A percentile compares a stretch with the other conserved stretches of the same genome.
These are phyloP conservation scores for Corydoras maculifer DNA, from an alignment of 2,113 vertebrate genomes.

Conservation along the genomic window DNA sequence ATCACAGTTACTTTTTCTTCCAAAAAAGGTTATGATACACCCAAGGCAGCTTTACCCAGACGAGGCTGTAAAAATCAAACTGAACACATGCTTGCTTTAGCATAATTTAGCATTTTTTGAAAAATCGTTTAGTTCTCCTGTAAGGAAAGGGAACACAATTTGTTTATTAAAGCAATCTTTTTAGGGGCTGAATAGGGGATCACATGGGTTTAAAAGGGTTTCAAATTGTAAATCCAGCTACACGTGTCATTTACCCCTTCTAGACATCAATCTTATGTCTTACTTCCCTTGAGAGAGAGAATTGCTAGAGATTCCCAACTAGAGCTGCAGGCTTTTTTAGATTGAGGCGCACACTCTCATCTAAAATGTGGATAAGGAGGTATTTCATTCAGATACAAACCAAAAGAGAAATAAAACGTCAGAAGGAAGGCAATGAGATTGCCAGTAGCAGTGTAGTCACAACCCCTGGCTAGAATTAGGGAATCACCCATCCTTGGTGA, in stretches of 20 bases:
- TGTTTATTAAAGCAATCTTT: slow-evolving; percentile 62
- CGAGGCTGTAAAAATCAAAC: too few species aligned
- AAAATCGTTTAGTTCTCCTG: too few species aligned
- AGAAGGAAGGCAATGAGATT: too few species aligned
- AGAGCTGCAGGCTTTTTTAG: slow-evolving; percentile 61
- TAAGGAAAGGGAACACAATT: background rate
- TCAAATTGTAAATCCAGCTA: slow-evolving; percentile 73
- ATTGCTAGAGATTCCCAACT: slow-evolving; percentile 66
- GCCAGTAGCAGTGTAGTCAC: too few species aligned
- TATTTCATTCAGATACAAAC: slow-evolving; percentile 52
- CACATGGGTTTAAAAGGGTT: slow-evolving; percentile 64
- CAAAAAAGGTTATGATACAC: slow-evolving; percentile 38
- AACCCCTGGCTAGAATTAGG: too few species aligned
- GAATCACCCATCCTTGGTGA: too few species aligned
- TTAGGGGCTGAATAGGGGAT: slow-evolving; percentile 60
- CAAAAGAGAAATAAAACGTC: slow-evolving; percentile 2
- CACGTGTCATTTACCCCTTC: slow-evolving; percentile 67
- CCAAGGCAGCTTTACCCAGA: slow-evolving; percentile 13
- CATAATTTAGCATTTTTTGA: too few species aligned
- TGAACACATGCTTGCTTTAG: too few species aligned
- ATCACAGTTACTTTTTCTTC: slow-evolving; percentile 35
- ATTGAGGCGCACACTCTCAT: slow-evolving; percentile 52
- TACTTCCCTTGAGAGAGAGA: slow-evolving; percentile 53
- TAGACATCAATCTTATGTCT: slow-evolving; percentile 70
- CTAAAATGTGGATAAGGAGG: slow-evolving; percentile 57